Evolutionary conservation across 2,888 invertebrate genomes (phyloP).

Genomic region (Ephialtes manifestator): DNA sequence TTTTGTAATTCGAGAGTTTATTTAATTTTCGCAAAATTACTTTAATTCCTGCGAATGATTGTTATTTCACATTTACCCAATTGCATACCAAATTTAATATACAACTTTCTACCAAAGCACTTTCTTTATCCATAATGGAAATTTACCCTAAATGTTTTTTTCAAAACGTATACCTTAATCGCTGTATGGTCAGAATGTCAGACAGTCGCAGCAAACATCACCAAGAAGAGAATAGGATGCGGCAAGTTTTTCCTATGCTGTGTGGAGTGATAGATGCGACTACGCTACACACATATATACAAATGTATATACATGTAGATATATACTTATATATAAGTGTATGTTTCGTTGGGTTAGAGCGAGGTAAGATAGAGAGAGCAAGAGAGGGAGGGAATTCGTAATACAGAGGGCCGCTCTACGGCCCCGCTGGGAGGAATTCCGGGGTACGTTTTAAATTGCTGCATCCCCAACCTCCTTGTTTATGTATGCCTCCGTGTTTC

Average conservation of each 20-base stretch:
- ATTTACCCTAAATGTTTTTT: no score
- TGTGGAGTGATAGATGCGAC: constrained; percentile 19
- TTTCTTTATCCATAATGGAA: no score
- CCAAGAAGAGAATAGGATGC: constrained; percentile 44
- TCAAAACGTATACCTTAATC: background rate
- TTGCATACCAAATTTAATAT: no score
- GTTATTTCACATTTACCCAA: no score
- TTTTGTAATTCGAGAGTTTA: no score
- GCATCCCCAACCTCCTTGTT: constrained; percentile 86
- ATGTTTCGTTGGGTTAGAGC: constrained; percentile 24
- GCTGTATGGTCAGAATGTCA: background rate
- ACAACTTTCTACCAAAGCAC: no score
- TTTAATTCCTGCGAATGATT: no score
- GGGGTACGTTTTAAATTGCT: constrained; percentile 86
- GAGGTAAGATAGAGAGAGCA: constrained; percentile 62
- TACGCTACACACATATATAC: background rate
- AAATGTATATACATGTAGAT: background rate
- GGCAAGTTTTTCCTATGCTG: constrained; percentile 22
- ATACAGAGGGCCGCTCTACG: constrained; percentile 85
- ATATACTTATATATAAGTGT: background rate
- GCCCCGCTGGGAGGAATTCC: constrained; percentile 86
- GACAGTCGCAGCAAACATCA: constrained; percentile 3
- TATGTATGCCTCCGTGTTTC: constrained; percentile 86
- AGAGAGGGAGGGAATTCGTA: constrained; percentile 83
- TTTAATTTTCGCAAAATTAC: no score